A percentile compares a stretch with the other conserved stretches of the same genome.
Conservation (phyloP, 2,888 invertebrate species). For the Aspidiotus destructor region DNA sequence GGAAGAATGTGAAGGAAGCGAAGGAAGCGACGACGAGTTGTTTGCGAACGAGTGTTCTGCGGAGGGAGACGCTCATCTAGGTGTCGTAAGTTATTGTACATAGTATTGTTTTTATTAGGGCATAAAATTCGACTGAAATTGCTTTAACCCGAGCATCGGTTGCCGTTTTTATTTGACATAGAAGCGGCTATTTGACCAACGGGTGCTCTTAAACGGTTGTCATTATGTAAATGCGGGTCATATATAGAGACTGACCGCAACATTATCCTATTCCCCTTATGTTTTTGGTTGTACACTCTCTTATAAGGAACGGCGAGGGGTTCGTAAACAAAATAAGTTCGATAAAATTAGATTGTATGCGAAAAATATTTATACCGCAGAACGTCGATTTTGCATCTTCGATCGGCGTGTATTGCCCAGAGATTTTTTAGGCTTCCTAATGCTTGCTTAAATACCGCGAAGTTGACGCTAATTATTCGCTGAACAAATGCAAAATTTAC, state of each 20-base stretch:
- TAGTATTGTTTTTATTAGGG: constrained; percentile 32
- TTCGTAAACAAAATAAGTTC: constrained; percentile 2
- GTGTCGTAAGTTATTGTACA: constrained; percentile 32
- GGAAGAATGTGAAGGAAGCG: neutral
- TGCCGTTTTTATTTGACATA: constrained; percentile 27
- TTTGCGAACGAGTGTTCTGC: neutral
- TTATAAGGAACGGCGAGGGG: neutral
- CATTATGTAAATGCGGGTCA: constrained; percentile 30
- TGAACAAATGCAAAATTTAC: no score
- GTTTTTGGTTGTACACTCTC: neutral
- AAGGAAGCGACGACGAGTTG: neutral
- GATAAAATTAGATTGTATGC: no score
- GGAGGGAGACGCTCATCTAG: constrained; percentile 11
- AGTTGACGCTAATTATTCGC: no score
- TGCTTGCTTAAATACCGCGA: no score
- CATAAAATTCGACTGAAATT: constrained; percentile 31
- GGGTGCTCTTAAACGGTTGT: constrained; percentile 32
- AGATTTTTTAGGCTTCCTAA: no score
- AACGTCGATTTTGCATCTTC: no score
- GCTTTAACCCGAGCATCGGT: constrained; percentile 32
- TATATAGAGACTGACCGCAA: constrained; percentile 25
- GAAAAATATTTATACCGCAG: no score
- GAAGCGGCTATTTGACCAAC: constrained; percentile 32
- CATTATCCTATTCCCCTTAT: constrained; percentile 11
- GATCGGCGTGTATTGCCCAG: no score